phyloP scores from a whole-genome alignment of 2,888 invertebrate genomes.

The Perithous albicinctus region DNA sequence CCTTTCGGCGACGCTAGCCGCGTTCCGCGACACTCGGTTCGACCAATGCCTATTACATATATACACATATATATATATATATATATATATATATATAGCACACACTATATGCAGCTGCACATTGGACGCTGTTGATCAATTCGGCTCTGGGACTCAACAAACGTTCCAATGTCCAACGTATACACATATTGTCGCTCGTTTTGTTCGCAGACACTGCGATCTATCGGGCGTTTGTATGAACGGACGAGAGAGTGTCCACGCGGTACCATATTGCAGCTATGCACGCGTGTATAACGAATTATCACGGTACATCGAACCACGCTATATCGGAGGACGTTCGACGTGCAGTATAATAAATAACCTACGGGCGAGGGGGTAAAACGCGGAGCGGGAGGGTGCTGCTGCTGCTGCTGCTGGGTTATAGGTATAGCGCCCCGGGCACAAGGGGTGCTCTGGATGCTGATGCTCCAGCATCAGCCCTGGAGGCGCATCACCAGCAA shows the following conservation, averaged over 20 bases:
- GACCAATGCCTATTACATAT: background rate
- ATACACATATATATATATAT: too few relatives aligned
- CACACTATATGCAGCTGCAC: background rate
- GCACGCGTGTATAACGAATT: constrained; percentile 72
- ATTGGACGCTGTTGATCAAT: constrained; percentile 5
- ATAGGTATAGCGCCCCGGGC: constrained; percentile 47
- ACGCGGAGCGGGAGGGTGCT: constrained; percentile 16
- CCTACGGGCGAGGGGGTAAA: constrained; percentile 46
- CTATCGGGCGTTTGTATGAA: background rate
- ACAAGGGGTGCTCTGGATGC: constrained; percentile 45
- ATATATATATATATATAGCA: too few relatives aligned
- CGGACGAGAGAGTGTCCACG: constrained; percentile 26
- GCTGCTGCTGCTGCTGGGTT: too few relatives aligned
- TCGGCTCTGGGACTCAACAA: constrained; percentile 8
- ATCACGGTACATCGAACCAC: constrained; percentile 74
- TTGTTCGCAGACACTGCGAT: constrained; percentile 5
- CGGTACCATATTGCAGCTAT: constrained; percentile 72
- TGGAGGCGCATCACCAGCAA: constrained; percentile 42
- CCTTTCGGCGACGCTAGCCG: constrained; percentile 73
- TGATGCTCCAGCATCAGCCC: constrained; percentile 52
- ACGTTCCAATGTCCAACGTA: constrained; percentile 6
- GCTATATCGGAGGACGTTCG: constrained; percentile 64
- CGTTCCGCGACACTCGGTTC: constrained; percentile 9
- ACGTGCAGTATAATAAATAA: constrained; percentile 74
- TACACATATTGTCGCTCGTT: constrained; percentile 17